A percentile compares a stretch with the other conserved stretches of the same genome.
Conservation (phyloP, 2,797 vertebrate genomes). For the Aulostomus chinensis region DNA sequence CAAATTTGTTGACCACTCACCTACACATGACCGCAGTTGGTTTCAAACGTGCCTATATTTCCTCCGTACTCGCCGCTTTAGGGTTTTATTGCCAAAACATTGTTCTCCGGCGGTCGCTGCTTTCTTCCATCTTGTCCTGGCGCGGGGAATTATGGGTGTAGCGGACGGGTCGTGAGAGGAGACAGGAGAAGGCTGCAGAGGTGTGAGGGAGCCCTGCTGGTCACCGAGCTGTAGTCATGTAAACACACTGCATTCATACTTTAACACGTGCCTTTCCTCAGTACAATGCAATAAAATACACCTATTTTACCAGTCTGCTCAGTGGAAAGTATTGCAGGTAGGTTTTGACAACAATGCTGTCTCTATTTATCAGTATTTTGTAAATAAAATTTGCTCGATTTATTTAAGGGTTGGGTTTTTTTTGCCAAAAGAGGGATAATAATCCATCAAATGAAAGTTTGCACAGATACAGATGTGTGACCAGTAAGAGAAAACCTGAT, state of each 20-base stretch:
- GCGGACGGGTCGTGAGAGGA: conserved; percentile 87
- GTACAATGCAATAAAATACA: not conserved
- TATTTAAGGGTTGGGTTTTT: too few species aligned
- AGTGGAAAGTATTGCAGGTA: too few species aligned
- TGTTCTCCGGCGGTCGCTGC: conserved; percentile 83
- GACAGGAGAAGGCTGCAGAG: conserved; percentile 69
- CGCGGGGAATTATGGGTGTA: conserved; percentile 85
- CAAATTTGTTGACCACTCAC: conserved; percentile 58
- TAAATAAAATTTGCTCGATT: too few species aligned
- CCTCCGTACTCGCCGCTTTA: conserved; percentile 60
- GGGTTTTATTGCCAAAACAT: conserved; percentile 85
- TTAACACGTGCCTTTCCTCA: not conserved
- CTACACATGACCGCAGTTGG: conserved; percentile 78
- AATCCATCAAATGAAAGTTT: too few species aligned
- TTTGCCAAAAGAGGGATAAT: too few species aligned
- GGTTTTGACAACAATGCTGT: not conserved
- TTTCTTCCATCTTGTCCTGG: conserved; percentile 87
- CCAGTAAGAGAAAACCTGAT: too few species aligned
- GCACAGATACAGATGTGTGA: too few species aligned
- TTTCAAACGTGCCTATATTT: conserved; percentile 59
- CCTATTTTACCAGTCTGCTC: too few species aligned
- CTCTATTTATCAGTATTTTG: too few species aligned
- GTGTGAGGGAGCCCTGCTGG: conserved; percentile 7
- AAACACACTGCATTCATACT: conserved; percentile 3
- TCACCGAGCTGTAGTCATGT: not conserved